phyloP scores from a whole-genome alignment of 2,113 vertebrate genomes.

The Tiliqua scincoides region DNA sequence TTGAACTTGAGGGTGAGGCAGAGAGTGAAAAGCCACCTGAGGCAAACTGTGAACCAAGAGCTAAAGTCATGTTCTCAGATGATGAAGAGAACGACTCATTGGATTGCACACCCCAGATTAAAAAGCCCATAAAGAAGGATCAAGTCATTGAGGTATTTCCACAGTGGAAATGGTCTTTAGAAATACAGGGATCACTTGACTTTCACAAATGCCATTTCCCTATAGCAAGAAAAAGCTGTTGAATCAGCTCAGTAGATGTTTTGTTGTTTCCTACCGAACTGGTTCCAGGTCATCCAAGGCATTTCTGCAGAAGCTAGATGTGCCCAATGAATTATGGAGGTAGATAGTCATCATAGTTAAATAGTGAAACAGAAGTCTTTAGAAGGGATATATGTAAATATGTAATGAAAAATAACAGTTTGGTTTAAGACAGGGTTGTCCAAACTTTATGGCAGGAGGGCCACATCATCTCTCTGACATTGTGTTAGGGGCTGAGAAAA shows the following conservation, averaged over 20 bases:
- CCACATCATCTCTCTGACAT: no score
- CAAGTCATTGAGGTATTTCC: constrained; percentile 78
- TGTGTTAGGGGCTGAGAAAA: no score
- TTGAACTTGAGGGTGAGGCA: constrained; percentile 76
- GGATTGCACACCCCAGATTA: constrained; percentile 70
- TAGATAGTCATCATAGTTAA: not conserved
- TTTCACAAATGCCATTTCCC: not conserved
- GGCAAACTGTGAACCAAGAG: constrained; percentile 65
- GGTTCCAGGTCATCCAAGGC: not conserved
- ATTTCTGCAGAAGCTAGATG: not conserved
- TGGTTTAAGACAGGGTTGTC: no score
- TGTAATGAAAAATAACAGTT: no score
- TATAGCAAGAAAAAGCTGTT: not conserved
- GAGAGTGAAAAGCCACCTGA: constrained; percentile 72
- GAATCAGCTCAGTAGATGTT: not conserved
- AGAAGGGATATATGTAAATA: not conserved
- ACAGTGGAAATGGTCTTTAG: constrained; percentile 9
- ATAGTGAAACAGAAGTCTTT: not conserved
- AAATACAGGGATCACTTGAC: not conserved
- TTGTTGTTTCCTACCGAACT: not conserved
- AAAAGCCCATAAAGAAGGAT: constrained; percentile 71
- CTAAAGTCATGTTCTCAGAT: constrained; percentile 75
- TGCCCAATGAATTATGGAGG: not conserved
- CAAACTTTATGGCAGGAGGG: no score
- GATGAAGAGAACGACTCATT: constrained; percentile 76